Evolutionary conservation across 1,140 invertebrate species (phyloP), one percentile per base, ranked within the genome.

Genomic region (Bathynomus jamesi): DNA sequence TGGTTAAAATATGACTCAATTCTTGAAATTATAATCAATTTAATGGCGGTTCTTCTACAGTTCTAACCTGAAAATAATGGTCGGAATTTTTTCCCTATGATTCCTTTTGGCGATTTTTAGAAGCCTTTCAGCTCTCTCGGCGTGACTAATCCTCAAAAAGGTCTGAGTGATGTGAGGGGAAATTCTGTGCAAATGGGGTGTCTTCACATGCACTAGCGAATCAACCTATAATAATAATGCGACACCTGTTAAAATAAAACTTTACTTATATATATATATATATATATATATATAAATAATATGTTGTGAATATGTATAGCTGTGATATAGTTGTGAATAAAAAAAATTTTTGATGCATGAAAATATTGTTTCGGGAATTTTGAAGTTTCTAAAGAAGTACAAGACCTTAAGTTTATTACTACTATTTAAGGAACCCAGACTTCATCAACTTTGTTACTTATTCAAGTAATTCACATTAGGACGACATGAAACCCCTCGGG

Each of bases 131-230:
- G 91, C 86, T 82, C 93, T 93, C 64, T 90, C 83, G 0, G 85
- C 82, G 72, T 85, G 83, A 4, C 86, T 85, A 46, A 95, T 76
- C 71, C 93, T 85, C 4, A 92, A 71, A 81, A 98, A 97, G 81
- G 89, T 92, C 81, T 98, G 95, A 21, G 87, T 87, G 0, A 97
- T 88, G 84, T 94, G 89, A 8, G 90, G 87, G 78, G 90, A 81
- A 24, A 96, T 78, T 63, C 83, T 85, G 81, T 98, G 94, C 28
- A 96, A 80, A 73, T 87, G 86, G 0, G 84, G 81, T 4, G 91
- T 91, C 4, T 84, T 84, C 0, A 93, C 82, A 46, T 86, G 84
- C 3, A 84, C 79, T 28, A 95, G 77, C 5, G 87, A 88, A 2
- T 88, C 81, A 0, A 85, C 80, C 83, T 86, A 77, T n/a, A 24